Evolutionary conservation across 2,113 vertebrate genomes (phyloP).

Genomic region (Accipiter cooperii): DNA sequence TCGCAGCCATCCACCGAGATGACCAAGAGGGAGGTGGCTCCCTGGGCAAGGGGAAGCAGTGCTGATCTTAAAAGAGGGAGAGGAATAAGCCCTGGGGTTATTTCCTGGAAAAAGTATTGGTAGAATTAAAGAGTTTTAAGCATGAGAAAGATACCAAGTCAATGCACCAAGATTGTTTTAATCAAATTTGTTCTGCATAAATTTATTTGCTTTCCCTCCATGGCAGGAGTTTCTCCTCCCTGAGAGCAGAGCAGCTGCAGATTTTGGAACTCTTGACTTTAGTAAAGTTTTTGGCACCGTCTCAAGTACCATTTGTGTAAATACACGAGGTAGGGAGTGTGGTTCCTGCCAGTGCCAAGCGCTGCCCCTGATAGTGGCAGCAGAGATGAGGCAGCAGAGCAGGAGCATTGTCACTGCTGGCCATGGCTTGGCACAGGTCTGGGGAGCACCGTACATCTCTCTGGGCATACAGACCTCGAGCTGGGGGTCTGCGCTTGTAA

Average conservation of each 20-base stretch:
- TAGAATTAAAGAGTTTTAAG: background rate
- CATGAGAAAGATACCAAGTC: background rate
- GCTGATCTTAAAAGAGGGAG: background rate
- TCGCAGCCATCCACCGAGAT: rapidly evolving
- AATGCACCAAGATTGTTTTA: background rate
- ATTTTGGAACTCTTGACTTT: background rate
- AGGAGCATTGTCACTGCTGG: background rate
- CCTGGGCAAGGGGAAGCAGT: background rate
- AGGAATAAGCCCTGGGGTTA: background rate
- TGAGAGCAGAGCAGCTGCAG: background rate
- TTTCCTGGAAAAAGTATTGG: background rate
- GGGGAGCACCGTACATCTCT: background rate
- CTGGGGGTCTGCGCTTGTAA: background rate
- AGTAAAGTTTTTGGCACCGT: background rate
- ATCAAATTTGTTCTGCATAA: background rate
- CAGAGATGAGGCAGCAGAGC: background rate
- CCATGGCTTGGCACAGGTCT: background rate
- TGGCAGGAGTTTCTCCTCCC: background rate
- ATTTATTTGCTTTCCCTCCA: background rate
- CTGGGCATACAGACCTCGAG: background rate
- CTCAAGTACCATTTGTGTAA: background rate
- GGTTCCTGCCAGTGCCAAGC: background rate
- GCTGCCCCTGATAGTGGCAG: background rate
- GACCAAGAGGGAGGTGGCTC: background rate
- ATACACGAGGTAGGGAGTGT: background rate